A percentile compares a stretch with the other conserved stretches of the same genome.
Evolutionary conservation across 2,113 vertebrate species (phyloP).

Genomic region (Ariopsis seemanni): DNA sequence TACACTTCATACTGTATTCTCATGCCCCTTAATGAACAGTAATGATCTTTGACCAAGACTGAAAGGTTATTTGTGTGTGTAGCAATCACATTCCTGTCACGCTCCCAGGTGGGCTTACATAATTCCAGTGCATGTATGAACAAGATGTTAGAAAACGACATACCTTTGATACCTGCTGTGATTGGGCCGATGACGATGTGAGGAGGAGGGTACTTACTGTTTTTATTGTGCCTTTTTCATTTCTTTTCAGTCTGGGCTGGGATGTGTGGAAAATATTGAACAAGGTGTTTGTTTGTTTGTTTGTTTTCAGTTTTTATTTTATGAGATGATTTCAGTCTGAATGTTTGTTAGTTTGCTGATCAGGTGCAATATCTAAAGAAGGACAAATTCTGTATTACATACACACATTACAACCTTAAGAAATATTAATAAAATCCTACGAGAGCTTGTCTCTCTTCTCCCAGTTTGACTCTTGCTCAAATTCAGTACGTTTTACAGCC

Average conservation of each 20-base stretch:
- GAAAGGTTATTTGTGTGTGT: not conserved
- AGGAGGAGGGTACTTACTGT: slow-evolving; percentile 32
- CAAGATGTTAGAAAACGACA: slow-evolving; percentile 23
- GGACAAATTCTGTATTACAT: slow-evolving; percentile 42
- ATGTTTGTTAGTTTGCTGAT: slow-evolving; percentile 41
- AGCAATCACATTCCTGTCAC: slow-evolving; percentile 9
- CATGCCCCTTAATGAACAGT: slow-evolving; percentile 32
- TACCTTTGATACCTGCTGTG: not conserved
- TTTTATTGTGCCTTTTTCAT: slow-evolving; percentile 67
- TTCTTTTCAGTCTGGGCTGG: slow-evolving; percentile 17
- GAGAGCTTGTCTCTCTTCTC: slow-evolving; percentile 14
- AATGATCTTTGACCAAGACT: slow-evolving; percentile 8
- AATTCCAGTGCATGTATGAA: slow-evolving; percentile 37
- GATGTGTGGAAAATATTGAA: slow-evolving; percentile 18
- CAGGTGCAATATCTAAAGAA: slow-evolving; percentile 53
- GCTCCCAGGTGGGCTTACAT: not conserved
- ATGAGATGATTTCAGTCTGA: slow-evolving; percentile 26
- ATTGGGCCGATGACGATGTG: slow-evolving; percentile 6
- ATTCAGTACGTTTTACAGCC: not conserved
- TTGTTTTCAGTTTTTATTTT: slow-evolving; percentile 23
- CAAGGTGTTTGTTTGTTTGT: not conserved
- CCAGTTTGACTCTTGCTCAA: slow-evolving; percentile 4
- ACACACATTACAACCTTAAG: slow-evolving; percentile 26
- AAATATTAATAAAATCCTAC: slow-evolving; percentile 32
- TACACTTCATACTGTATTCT: slow-evolving; percentile 51